Evolutionary conservation across 2,797 vertebrate species (phyloP).

Genomic region (Phaenicophaeus curvirostris): DNA sequence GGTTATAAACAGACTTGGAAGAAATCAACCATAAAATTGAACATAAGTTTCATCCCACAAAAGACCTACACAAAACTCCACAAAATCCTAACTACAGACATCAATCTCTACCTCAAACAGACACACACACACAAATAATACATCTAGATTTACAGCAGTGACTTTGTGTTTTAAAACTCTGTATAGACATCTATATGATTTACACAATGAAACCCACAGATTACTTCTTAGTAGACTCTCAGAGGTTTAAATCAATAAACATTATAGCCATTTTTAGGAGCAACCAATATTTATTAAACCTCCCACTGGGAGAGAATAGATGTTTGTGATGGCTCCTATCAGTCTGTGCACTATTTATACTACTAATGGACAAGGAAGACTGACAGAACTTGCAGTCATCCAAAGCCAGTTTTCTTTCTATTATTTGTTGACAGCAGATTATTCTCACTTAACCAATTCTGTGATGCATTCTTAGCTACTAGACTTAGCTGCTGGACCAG

Average conservation of each 20-base stretch:
- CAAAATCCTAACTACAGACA: background rate
- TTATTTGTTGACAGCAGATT: background rate
- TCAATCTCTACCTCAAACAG: background rate
- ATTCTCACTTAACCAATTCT: background rate
- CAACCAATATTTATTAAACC: constrained; percentile 44
- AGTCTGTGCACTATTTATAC: constrained; percentile 13
- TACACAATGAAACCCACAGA: constrained; percentile 14
- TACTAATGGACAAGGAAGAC: constrained; percentile 5
- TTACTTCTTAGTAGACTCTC: constrained; percentile 49
- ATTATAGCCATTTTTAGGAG: constrained; percentile 61
- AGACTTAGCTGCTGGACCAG: background rate
- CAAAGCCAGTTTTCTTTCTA: constrained; percentile 1
- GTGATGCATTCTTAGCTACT: background rate
- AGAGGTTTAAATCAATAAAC: constrained; percentile 74
- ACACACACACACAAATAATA: background rate
- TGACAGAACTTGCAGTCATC: background rate
- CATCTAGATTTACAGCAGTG: background rate
- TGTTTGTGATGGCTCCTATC: constrained; percentile 40
- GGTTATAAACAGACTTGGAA: background rate
- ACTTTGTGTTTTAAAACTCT: constrained; percentile 7
- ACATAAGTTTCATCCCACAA: background rate
- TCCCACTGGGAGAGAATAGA: constrained; percentile 15
- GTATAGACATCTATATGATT: constrained; percentile 1
- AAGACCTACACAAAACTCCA: background rate
- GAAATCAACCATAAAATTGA: background rate